Conservation (phyloP, 1,140 invertebrate species). For the Aricia agestis region DNA sequence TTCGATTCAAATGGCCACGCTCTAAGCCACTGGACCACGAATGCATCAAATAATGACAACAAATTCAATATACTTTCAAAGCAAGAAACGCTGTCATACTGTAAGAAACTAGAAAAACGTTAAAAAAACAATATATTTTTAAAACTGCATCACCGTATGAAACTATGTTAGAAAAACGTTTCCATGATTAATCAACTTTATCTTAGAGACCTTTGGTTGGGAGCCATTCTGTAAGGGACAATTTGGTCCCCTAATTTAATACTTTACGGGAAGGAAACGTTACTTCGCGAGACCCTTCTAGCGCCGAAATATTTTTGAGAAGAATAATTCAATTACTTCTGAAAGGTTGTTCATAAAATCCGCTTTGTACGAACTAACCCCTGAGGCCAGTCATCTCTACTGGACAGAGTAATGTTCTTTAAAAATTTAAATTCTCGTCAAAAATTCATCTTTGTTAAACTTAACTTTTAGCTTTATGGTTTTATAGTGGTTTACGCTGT, state of each 20-base stretch:
- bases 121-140: too few species aligned
- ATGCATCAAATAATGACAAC: too few species aligned
- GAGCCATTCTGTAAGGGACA: not conserved
- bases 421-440: not conserved
- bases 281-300: not conserved
- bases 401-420: not conserved
- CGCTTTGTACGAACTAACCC: not conserved
- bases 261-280: not conserved
- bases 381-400: not conserved
- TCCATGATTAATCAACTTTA: not conserved
- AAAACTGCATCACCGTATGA: too few species aligned
- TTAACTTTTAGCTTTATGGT: not conserved
- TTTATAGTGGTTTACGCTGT: too few species aligned
- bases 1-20: too few species aligned
- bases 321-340: not conserved
- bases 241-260: conserved; percentile 1
- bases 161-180: not conserved
- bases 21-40: too few species aligned
- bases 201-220: not conserved
- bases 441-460: not conserved
- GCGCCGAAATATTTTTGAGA: not conserved
- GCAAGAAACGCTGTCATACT: too few species aligned
- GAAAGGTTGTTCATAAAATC: conserved; percentile 3
- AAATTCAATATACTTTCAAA: too few species aligned
- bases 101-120: not conserved